These are phyloP conservation scores for Synchiropus splendidus DNA, from an alignment of 2,113 vertebrate genomes.

Conservation along the genomic window DNA sequence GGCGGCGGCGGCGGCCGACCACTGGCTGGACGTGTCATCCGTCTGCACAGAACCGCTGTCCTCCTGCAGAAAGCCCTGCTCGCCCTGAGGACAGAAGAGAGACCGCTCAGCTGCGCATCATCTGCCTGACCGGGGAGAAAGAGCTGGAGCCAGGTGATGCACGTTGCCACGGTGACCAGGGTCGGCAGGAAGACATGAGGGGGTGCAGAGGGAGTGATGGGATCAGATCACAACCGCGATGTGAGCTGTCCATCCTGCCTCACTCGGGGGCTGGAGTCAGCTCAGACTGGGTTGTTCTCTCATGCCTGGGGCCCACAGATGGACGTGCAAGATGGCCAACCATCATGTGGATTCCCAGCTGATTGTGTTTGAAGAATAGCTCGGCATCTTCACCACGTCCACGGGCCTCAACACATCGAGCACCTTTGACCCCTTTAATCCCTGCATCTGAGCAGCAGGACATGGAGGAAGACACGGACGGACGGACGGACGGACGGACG, in stretches of 20 bases:
- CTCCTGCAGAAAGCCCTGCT: constrained; percentile 57
- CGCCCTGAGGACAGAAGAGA: constrained; percentile 29
- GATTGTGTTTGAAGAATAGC: too few species aligned
- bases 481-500: too few species aligned
- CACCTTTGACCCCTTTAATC: too few species aligned
- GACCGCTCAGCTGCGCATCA: constrained; percentile 10
- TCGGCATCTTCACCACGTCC: too few species aligned
- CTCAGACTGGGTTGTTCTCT: too few species aligned
- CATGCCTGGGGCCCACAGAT: too few species aligned
- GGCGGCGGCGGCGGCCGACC: constrained; percentile 66
- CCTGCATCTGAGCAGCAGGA: too few species aligned
- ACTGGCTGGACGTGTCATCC: constrained; percentile 73
- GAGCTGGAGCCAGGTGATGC: constrained; percentile 36
- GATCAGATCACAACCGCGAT: constrained; percentile 5
- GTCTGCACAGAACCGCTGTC: constrained; percentile 56
- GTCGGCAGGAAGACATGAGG: constrained; percentile 22
- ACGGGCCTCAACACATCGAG: too few species aligned
- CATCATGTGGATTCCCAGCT: too few species aligned
- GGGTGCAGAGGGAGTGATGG: constrained; percentile 21
- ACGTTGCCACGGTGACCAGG: constrained; percentile 52
- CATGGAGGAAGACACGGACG: too few species aligned
- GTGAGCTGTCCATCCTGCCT: not conserved
- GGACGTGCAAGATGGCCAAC: too few species aligned
- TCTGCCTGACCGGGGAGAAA: constrained; percentile 25
- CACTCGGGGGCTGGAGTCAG: too few species aligned